These are phyloP conservation scores for Diarsia rubi DNA, from an alignment of 2,888 invertebrate species.

Conservation along the genomic window DNA sequence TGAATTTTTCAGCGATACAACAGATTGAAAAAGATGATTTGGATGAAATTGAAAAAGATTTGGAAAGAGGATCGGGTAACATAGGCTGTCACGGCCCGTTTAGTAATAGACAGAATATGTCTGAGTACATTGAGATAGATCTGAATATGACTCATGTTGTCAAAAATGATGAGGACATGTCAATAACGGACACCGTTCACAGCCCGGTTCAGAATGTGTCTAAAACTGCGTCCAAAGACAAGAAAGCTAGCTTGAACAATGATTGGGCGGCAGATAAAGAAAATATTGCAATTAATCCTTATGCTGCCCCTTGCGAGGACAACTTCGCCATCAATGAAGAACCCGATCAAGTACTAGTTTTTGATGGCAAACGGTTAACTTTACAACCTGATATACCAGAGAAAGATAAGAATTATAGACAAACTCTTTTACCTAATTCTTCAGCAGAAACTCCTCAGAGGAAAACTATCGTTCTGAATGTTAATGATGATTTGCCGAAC, in stretches of 20 bases:
- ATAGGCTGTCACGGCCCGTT: conserved; percentile 71
- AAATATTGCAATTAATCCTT: conserved; percentile 84
- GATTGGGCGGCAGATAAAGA: conserved; percentile 85
- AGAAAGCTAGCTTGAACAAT: conserved; percentile 62
- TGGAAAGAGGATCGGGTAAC: conserved; percentile 70
- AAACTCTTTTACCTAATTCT: conserved; percentile 62
- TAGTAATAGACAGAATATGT: conserved; percentile 69
- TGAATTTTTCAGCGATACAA: conserved; percentile 82
- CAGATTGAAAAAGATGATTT: conserved; percentile 78
- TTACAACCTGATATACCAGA: conserved; percentile 73
- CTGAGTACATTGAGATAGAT: conserved; percentile 85
- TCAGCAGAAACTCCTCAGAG: conserved; percentile 68
- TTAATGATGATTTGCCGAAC: conserved; percentile 82
- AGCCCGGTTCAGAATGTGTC: conserved; percentile 79
- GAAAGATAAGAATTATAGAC: conserved; percentile 62
- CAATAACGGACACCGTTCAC: conserved; percentile 82
- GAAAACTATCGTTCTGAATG: conserved; percentile 80
- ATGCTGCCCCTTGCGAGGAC: conserved; percentile 75
- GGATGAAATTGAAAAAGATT: conserved; percentile 82
- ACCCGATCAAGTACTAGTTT: conserved; percentile 81
- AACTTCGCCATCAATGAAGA: conserved; percentile 81
- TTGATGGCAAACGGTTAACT: conserved; percentile 83
- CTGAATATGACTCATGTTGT: conserved; percentile 78
- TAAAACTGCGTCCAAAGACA: conserved; percentile 69
- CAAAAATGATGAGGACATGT: conserved; percentile 82